phyloP scores from a whole-genome alignment of 2,797 vertebrate species.

The Denticeps clupeoides region DNA sequence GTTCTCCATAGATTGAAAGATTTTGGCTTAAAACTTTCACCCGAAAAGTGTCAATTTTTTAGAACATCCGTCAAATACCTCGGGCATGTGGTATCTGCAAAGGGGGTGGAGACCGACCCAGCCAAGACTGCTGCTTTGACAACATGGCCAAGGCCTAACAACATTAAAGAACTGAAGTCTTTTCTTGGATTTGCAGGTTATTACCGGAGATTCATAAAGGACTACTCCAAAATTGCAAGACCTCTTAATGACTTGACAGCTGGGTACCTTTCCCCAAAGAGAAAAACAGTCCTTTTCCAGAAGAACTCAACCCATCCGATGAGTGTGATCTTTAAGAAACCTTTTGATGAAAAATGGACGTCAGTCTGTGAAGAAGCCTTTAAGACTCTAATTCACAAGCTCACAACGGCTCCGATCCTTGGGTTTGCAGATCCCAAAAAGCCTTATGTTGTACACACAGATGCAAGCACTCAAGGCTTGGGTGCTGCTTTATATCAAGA shows the following conservation, averaged over 20 bases:
- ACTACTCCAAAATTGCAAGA: constrained; percentile 5
- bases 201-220: not conserved
- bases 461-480: not conserved
- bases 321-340: not conserved
- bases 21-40: not conserved
- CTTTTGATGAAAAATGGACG: constrained; percentile 8
- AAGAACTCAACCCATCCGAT: not conserved
- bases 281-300: not conserved
- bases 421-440: not conserved
- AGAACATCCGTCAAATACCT: constrained; percentile 1
- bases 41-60: constrained; percentile 3
- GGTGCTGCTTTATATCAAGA: constrained; percentile 7
- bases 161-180: constrained; percentile 2
- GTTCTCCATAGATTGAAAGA: not conserved
- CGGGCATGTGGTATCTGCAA: constrained; percentile 2
- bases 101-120: constrained; percentile 11
- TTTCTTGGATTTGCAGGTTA: no score
- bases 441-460: not conserved
- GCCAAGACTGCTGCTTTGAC: constrained; percentile 10
- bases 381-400: not conserved
- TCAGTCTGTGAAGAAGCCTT: not conserved
- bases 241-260: constrained; percentile 5
- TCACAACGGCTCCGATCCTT: not conserved
- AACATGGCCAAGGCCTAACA: no score
- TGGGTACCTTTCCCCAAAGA: no score